phyloP scores from a whole-genome alignment of 1,140 invertebrate genomes.

The Drosophila tristis region DNA sequence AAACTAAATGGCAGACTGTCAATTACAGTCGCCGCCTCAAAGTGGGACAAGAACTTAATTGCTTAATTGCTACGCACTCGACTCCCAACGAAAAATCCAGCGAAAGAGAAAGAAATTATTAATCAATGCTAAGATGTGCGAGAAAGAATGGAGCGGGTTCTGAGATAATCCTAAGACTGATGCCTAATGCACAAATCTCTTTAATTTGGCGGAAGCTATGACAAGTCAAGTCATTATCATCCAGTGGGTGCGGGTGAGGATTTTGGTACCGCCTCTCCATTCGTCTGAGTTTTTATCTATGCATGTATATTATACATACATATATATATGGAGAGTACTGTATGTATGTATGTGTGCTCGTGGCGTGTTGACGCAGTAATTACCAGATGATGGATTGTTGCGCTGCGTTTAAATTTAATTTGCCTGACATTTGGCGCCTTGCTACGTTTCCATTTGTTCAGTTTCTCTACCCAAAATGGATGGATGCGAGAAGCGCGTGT shows the following conservation, averaged over 20 bases:
- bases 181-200: constrained; percentile 63
- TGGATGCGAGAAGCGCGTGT: constrained; percentile 77
- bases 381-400: constrained; percentile 82
- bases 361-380: constrained; percentile 82
- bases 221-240: constrained; percentile 81
- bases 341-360: constrained; percentile 41
- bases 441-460: constrained; percentile 30
- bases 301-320: background rate
- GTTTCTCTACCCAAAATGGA: constrained; percentile 65
- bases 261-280: constrained; percentile 17
- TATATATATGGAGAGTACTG: background rate
- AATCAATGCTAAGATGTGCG: constrained; percentile 52
- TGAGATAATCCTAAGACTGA: constrained; percentile 10
- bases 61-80: constrained; percentile 34
- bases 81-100: constrained; percentile 3
- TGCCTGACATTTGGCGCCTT: constrained; percentile 78
- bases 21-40: constrained; percentile 72
- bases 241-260: constrained; percentile 44
- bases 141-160: background rate
- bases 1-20: constrained; percentile 65
- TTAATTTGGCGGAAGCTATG: constrained; percentile 75
- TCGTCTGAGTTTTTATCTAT: constrained; percentile 21
- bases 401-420: constrained; percentile 83
- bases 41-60: constrained; percentile 57
- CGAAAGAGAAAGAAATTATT: constrained; percentile 52